Evolutionary conservation across 2,113 vertebrate species (phyloP), one percentile per base, ranked within the genome.

Genomic region (Synodontis membranacea): DNA sequence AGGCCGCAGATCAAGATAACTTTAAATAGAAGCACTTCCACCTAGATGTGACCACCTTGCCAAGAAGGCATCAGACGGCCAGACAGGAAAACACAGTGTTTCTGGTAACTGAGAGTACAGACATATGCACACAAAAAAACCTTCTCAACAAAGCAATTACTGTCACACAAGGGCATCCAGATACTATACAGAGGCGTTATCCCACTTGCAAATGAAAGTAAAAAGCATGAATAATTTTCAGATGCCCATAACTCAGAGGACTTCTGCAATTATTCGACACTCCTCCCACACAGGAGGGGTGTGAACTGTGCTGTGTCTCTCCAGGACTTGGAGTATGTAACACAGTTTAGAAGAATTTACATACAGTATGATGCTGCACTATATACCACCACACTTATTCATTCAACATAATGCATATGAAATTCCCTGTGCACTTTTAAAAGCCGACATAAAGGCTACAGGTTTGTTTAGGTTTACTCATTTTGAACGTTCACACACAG

Each of bases 391-490:
- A 25, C 58, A 75, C 34, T 48, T 84, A 42, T 19, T 58, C 31
- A 62, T 60, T 28, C 23, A 37, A 37, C 21, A 48, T 84, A 60
- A 64, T 23, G 28, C 46, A 72, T 10, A 74, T 60, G 70, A 44
- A 84, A 60, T 84, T 60, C 68, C 52, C 54, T 84, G 0, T 28
- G 64, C 25, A 19, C 23, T 76, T 34, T 6, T 28, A 17, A 42
- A 42, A 42, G 64, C 23, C 7, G 17, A 21, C 9, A 23, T 52
- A 39, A 54, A 70, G 28, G 46, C 46, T 42, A 37, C 31, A 84
- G 21, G 46, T 62, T 85, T 79, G 84, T 85, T 85, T 80, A 52
- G 46, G 84, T 86, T 52, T 86, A 86, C 60, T 86, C 84, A 86
- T 86, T 64, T 80, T n/a, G 76, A 86, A 86, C 17, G 46, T 64